Conservation (phyloP, 2,888 invertebrate species). For the Cotesia congregata region DNA sequence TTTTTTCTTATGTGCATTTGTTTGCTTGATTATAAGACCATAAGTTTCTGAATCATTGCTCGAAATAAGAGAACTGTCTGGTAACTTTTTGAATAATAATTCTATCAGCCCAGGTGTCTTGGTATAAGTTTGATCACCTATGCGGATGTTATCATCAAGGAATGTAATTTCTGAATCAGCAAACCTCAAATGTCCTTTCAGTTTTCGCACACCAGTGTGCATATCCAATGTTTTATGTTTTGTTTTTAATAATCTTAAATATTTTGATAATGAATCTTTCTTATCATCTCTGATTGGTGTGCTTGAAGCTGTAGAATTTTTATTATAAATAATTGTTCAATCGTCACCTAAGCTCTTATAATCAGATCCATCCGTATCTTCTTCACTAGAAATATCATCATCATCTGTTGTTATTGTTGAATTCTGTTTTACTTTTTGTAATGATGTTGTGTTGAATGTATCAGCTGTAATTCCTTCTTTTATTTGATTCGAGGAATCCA, state of each 20-base stretch:
- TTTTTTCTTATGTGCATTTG: conserved; percentile 46
- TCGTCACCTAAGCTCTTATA: not conserved
- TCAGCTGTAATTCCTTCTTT: conserved; percentile 13
- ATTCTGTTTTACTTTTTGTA: too few species aligned
- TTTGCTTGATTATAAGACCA: conserved; percentile 37
- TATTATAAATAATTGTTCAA: not conserved
- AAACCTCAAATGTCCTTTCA: not conserved
- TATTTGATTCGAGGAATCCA: conserved; percentile 49
- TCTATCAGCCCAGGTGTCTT: not conserved
- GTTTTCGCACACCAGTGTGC: too few species aligned
- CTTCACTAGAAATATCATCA: too few species aligned
- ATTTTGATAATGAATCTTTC: not conserved
- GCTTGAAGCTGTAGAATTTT: not conserved
- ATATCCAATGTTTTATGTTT: not conserved
- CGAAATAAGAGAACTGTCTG: conserved; percentile 20
- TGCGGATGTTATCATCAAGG: not conserved
- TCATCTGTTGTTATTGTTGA: too few species aligned
- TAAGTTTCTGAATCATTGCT: conserved; percentile 32
- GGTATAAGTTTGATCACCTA: not conserved
- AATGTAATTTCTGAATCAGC: not conserved
- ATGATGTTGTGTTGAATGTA: not conserved
- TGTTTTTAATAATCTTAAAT: conserved; percentile 31
- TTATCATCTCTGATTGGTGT: not conserved
- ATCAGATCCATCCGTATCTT: not conserved
- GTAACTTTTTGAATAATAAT: conserved; percentile 41